phyloP scores from a whole-genome alignment of 2,888 invertebrate genomes.

The Eucera pruinosa region DNA sequence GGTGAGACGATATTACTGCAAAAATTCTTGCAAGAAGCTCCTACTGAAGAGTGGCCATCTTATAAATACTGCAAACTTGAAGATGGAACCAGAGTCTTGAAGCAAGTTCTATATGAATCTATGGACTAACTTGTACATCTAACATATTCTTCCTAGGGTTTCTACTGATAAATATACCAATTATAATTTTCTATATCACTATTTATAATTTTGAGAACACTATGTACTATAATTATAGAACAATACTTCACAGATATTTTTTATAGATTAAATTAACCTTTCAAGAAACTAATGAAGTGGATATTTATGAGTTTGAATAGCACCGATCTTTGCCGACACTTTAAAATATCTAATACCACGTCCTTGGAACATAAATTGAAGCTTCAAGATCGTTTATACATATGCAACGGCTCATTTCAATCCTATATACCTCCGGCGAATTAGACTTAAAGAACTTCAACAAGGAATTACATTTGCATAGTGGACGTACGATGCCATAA shows the following conservation, averaged over 20 bases:
- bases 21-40: conserved; percentile 14
- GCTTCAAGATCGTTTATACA: conserved; percentile 11
- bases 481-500: conserved; percentile 5
- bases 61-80: conserved; percentile 69
- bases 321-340: too few relatives aligned
- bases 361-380: conserved; percentile 14
- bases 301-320: too few relatives aligned
- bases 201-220: too few relatives aligned
- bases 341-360: neutral
- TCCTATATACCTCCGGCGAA: conserved; percentile 11
- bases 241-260: too few relatives aligned
- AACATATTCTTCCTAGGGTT: too few relatives aligned
- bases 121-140: too few relatives aligned
- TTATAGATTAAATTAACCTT: too few relatives aligned
- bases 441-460: conserved; percentile 8
- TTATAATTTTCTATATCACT: too few relatives aligned
- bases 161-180: too few relatives aligned
- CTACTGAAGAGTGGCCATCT: conserved; percentile 18
- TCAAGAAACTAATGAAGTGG: too few relatives aligned
- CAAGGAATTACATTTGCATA: conserved; percentile 24
- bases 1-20: conserved; percentile 49
- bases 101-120: conserved; percentile 56
- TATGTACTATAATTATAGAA: too few relatives aligned
- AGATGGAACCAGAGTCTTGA: conserved; percentile 72
- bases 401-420: conserved; percentile 2